A percentile compares a stretch with the other conserved stretches of the same genome.
phyloP scores from a whole-genome alignment of 1,140 invertebrate species.

The Drosophila burlai region DNA sequence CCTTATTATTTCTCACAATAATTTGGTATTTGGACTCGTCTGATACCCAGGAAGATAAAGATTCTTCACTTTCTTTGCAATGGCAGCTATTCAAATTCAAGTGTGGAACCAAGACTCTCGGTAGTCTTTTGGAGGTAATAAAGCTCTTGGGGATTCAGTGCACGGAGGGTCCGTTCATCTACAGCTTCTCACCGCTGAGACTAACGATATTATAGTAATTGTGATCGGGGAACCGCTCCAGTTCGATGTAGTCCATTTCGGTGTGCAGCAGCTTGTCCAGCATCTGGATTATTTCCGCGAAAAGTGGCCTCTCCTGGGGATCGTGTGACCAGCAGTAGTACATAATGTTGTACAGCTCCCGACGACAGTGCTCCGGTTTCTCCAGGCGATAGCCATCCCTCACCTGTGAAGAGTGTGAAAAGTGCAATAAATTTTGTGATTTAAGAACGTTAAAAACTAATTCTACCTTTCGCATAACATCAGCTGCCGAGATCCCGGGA shows the following conservation, averaged over 20 bases:
- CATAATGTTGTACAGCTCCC: slow-evolving; percentile 97
- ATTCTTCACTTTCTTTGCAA: background rate
- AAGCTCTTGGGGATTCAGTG: slow-evolving; percentile 66
- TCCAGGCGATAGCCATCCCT: slow-evolving; percentile 93
- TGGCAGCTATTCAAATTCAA: slow-evolving; percentile 16
- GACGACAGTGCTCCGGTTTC: slow-evolving; percentile 94
- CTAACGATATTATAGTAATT: slow-evolving; percentile 96
- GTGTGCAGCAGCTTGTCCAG: slow-evolving; percentile 93
- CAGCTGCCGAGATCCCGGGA: slow-evolving; percentile 93
- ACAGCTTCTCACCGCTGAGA: slow-evolving; percentile 94
- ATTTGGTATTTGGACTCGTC: slow-evolving; percentile 15
- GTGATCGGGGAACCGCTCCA: slow-evolving; percentile 96
- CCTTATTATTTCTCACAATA: background rate
- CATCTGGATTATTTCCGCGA: slow-evolving; percentile 91
- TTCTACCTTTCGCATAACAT: slow-evolving; percentile 91
- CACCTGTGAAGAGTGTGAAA: slow-evolving; percentile 86
- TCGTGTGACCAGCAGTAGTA: slow-evolving; percentile 97
- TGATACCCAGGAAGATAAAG: background rate
- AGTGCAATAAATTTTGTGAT: background rate
- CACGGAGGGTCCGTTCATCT: slow-evolving; percentile 31
- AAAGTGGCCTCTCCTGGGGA: slow-evolving; percentile 91
- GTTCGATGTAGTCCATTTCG: slow-evolving; percentile 96
- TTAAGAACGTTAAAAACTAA: background rate
- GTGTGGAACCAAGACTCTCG: slow-evolving; percentile 21
- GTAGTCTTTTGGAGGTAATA: slow-evolving; percentile 41